Percentiles rank a stretch among this genome's conserved stretches.
Conservation (phyloP, 2,888 invertebrate genomes). For the Hyalella azteca region DNA sequence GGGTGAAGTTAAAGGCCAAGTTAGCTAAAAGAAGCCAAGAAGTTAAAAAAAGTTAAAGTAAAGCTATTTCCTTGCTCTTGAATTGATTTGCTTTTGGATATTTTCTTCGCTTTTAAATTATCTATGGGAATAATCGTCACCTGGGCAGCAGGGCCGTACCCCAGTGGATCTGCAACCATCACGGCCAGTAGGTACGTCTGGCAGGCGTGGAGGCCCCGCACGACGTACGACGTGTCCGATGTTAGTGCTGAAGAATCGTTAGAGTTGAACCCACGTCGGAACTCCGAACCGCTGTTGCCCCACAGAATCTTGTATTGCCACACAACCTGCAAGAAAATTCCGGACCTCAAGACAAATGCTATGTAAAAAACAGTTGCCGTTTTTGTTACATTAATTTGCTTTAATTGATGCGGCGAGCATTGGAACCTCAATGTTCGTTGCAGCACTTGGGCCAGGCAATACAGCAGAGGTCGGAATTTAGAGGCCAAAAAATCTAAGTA, state of each 20-base stretch:
- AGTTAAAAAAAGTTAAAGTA: no score
- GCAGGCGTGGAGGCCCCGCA: slow-evolving; percentile 74
- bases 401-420: no score
- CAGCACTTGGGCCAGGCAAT: no score
- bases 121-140: slow-evolving; percentile 15
- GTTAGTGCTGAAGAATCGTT: slow-evolving; percentile 24
- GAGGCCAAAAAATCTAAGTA: no score
- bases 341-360: background rate
- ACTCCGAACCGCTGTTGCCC: slow-evolving; percentile 47
- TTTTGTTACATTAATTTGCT: no score
- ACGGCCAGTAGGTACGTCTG: slow-evolving; percentile 76
- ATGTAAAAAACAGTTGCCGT: no score
- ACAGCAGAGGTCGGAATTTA: no score
- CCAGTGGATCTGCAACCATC: slow-evolving; percentile 52
- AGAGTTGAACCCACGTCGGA: slow-evolving; percentile 38
- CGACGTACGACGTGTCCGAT: slow-evolving; percentile 56
- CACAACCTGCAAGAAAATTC: background rate
- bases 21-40: no score
- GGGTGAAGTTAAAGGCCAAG: no score
- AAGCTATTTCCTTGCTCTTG: no score
- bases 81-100: no score
- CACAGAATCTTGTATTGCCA: slow-evolving; percentile 53
- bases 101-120: background rate
- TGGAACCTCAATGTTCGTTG: no score
- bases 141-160: slow-evolving; percentile 48